A percentile compares a stretch with the other conserved stretches of the same genome.
phyloP scores from a whole-genome alignment of 1,140 invertebrate species.

The Agraylea sexmaculata region DNA sequence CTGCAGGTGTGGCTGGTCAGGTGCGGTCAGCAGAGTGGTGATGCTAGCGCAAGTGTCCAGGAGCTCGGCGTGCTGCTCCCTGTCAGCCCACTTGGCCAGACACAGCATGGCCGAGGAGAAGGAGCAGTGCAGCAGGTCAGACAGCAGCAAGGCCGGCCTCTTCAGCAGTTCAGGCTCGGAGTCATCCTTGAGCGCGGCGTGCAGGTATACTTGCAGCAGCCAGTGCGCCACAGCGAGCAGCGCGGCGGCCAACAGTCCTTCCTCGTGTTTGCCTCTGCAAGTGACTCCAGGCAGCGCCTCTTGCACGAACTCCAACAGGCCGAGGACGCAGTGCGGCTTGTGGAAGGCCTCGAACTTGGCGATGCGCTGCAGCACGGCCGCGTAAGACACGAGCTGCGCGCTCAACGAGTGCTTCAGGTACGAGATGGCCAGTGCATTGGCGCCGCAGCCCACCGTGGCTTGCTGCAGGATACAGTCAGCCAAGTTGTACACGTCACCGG shows the following conservation, averaged over 20 bases:
- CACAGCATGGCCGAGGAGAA: constrained; percentile 74
- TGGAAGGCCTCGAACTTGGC: constrained; percentile 81
- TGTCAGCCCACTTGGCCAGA: constrained; percentile 62
- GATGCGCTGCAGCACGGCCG: constrained; percentile 75
- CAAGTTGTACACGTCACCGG: constrained; percentile 82
- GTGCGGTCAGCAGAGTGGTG: constrained; percentile 46
- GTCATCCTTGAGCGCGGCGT: constrained; percentile 42
- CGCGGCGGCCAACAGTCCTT: constrained; percentile 61
- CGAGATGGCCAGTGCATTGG: constrained; percentile 79
- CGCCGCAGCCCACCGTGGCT: constrained; percentile 80
- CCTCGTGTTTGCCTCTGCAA: constrained; percentile 66
- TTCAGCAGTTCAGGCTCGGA: constrained; percentile 49
- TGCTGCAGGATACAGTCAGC: constrained; percentile 88
- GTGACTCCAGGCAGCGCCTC: constrained; percentile 59
- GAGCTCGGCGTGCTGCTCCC: constrained; percentile 53
- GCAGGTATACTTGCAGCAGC: constrained; percentile 68
- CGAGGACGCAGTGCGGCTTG: constrained; percentile 79
- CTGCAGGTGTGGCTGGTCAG: constrained; percentile 43
- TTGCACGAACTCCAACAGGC: constrained; percentile 75
- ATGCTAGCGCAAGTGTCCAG: constrained; percentile 64
- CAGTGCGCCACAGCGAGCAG: constrained; percentile 67
- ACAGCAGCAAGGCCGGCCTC: constrained; percentile 55
- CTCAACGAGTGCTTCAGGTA: constrained; percentile 87
- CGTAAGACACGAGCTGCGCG: constrained; percentile 81
- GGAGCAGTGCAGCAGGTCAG: constrained; percentile 58